These are phyloP conservation scores for Hirudinaria manillensis DNA, from an alignment of 2,888 invertebrate genomes.

Conservation along the genomic window DNA sequence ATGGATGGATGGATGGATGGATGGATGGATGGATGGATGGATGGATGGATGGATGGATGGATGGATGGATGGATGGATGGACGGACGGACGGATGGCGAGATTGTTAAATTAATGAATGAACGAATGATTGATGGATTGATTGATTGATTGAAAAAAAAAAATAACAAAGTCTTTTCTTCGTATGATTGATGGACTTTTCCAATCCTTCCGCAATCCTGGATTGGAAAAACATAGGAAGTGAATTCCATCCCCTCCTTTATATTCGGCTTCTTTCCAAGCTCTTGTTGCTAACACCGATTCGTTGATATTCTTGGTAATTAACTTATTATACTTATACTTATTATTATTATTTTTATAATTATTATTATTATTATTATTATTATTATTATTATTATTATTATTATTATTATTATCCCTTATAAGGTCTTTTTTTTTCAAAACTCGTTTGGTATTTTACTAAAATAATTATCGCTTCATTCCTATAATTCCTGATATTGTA, in stretches of 20 bases:
- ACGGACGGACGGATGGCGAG: not conserved
- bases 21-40: too few species aligned
- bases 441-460: not conserved
- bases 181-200: too few species aligned
- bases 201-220: too few species aligned
- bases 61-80: not conserved
- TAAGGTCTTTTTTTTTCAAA: not conserved
- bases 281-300: not conserved
- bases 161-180: too few species aligned
- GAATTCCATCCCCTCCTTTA: too few species aligned
- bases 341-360: not conserved
- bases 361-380: not conserved
- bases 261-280: too few species aligned
- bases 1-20: too few species aligned
- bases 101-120: too few species aligned
- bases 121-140: not conserved
- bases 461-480: not conserved
- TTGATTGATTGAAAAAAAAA: slow-evolving; percentile 4
- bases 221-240: too few species aligned
- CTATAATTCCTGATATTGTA: not conserved
- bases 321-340: not conserved
- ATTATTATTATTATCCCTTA: too few species aligned
- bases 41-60: not conserved
- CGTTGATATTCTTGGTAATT: not conserved
- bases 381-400: not conserved